These are phyloP conservation scores for Pseudoips prasinana DNA, from an alignment of 2,888 invertebrate species.

Conservation along the genomic window DNA sequence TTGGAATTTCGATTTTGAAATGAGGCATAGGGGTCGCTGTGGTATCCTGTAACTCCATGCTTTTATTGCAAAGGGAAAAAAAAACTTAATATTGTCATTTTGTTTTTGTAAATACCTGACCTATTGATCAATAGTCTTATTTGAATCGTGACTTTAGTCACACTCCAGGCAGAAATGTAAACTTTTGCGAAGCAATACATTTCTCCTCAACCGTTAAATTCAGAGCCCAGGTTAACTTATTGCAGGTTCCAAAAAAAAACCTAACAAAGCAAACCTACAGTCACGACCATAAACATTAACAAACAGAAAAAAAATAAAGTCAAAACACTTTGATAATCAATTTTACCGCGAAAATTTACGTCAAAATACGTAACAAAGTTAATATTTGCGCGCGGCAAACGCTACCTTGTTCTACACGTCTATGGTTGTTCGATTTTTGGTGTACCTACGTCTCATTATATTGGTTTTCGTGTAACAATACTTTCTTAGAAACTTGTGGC, in stretches of 20 bases:
- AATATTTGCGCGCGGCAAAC: constrained; percentile 15
- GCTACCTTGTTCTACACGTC: not conserved
- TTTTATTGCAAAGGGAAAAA: too few species aligned
- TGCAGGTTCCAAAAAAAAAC: constrained; percentile 19
- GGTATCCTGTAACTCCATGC: too few species aligned
- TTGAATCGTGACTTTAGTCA: constrained; percentile 5
- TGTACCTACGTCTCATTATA: constrained; percentile 27
- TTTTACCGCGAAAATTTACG: constrained; percentile 57
- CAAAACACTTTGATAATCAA: constrained; percentile 65
- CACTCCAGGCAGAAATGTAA: constrained; percentile 10
- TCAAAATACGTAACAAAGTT: constrained; percentile 35
- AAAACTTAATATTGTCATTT: too few species aligned
- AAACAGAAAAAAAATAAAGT: constrained; percentile 30
- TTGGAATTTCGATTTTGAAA: too few species aligned
- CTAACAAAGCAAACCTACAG: constrained; percentile 25
- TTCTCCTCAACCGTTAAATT: constrained; percentile 18
- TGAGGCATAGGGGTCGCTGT: too few species aligned
- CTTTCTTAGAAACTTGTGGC: constrained; percentile 51
- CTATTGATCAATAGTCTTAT: constrained; percentile 4
- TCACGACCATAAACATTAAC: constrained; percentile 29
- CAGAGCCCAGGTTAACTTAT: constrained; percentile 9
- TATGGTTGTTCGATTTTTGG: constrained; percentile 6
- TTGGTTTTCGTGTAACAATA: constrained; percentile 33
- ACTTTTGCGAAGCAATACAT: constrained; percentile 8
- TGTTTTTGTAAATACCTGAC: not conserved